Evolutionary conservation across 2,888 invertebrate genomes (phyloP).

Genomic region (Lasioglossum malachurum): DNA sequence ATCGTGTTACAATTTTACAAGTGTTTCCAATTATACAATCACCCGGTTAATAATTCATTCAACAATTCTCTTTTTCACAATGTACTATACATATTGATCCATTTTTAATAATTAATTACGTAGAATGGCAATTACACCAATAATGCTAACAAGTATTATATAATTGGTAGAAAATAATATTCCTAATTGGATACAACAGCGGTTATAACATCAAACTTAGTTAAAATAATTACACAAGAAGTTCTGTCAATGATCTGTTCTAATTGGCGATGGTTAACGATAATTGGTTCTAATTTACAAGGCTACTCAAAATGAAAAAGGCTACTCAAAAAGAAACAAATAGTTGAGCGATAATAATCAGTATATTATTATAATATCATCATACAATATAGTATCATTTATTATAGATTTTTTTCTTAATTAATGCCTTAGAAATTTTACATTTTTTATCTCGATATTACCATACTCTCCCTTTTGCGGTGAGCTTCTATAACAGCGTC

Average conservation of each 20-base stretch:
- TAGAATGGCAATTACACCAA: not conserved
- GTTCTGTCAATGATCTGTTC: not conserved
- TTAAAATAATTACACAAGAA: not conserved
- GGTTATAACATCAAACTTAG: not conserved
- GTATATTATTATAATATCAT: too few relatives aligned
- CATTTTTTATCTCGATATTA: too few relatives aligned
- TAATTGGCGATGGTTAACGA: too few relatives aligned
- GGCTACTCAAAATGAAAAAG: not conserved
- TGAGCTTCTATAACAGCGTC: too few relatives aligned
- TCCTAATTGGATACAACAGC: not conserved
- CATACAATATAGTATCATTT: too few relatives aligned
- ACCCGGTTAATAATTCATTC: not conserved
- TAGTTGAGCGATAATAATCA: too few relatives aligned
- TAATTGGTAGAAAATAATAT: not conserved
- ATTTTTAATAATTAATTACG: not conserved
- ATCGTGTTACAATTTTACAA: not conserved
- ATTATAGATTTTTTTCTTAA: too few relatives aligned
- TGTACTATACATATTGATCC: not conserved
- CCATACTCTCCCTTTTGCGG: too few relatives aligned
- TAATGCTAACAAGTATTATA: not conserved
- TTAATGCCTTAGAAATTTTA: not conserved
- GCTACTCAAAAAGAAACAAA: not conserved
- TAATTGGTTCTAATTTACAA: too few relatives aligned
- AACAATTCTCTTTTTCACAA: not conserved
- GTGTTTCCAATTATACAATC: not conserved